phyloP scores from a whole-genome alignment of 2,888 invertebrate genomes.

The Leucophora obtusa region DNA sequence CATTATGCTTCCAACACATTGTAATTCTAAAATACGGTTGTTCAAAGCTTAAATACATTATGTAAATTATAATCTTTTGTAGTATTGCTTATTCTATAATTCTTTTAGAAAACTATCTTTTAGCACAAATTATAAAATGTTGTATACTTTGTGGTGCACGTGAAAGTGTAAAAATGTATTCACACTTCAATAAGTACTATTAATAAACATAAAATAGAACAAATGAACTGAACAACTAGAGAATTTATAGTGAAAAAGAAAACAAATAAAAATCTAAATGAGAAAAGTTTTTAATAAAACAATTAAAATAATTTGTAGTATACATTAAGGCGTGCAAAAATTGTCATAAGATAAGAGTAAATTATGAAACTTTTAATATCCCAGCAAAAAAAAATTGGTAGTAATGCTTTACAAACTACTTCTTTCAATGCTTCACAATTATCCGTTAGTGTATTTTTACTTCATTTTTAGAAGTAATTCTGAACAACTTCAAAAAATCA shows the following conservation, averaged over 20 bases:
- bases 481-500: no score
- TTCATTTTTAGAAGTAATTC: no score
- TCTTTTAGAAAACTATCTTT: neutral
- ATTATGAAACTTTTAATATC: neutral
- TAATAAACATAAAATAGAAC: slow-evolving; percentile 18
- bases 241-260: neutral
- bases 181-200: slow-evolving; percentile 19
- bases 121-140: neutral
- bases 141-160: neutral
- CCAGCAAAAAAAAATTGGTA: no score
- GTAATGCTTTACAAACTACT: no score
- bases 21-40: neutral
- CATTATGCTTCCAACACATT: neutral
- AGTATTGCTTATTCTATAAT: neutral
- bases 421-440: no score
- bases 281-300: neutral
- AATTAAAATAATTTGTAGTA: neutral
- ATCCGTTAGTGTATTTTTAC: no score
- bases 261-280: neutral
- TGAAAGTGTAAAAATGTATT: slow-evolving; percentile 10
- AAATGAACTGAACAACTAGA: slow-evolving; percentile 1
- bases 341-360: neutral
- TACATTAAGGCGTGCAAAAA: neutral
- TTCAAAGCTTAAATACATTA: neutral
- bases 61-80: slow-evolving; percentile 3